Percentiles rank a stretch among this genome's conserved stretches.
Conservation (phyloP, 2,888 invertebrate species). For the Cantharis lateralis region DNA sequence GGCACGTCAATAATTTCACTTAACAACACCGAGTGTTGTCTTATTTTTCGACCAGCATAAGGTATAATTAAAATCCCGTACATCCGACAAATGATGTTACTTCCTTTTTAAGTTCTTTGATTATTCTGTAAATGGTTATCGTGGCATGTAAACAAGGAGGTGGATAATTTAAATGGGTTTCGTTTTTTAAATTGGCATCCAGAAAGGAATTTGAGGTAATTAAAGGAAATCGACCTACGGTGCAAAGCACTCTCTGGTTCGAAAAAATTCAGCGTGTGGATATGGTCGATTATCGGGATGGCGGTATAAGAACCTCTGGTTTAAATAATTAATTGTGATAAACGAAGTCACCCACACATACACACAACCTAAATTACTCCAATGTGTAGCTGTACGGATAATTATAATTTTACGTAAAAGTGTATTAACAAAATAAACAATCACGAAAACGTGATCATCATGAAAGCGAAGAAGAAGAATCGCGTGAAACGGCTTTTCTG, state of each 20-base stretch:
- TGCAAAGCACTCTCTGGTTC: not conserved
- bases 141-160: not conserved
- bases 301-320: not conserved
- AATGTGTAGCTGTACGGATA: not conserved
- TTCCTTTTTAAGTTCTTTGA: not conserved
- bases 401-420: not conserved
- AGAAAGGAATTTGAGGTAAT: not conserved
- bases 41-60: not conserved
- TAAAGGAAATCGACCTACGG: not conserved
- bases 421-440: not conserved
- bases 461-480: constrained; percentile 3
- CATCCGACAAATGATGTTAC: not conserved
- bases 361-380: not conserved
- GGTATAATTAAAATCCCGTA: not conserved
- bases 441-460: not conserved
- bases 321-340: not conserved
- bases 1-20: not conserved
- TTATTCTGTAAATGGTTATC: not conserved
- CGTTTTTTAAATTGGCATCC: not conserved
- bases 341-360: not conserved
- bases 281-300: not conserved
- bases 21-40: not conserved
- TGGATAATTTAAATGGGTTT: not conserved
- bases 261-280: not conserved
- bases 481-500: not conserved